Evolutionary conservation across 1,140 invertebrate genomes (phyloP).

Genomic region (Drosophila obscura): DNA sequence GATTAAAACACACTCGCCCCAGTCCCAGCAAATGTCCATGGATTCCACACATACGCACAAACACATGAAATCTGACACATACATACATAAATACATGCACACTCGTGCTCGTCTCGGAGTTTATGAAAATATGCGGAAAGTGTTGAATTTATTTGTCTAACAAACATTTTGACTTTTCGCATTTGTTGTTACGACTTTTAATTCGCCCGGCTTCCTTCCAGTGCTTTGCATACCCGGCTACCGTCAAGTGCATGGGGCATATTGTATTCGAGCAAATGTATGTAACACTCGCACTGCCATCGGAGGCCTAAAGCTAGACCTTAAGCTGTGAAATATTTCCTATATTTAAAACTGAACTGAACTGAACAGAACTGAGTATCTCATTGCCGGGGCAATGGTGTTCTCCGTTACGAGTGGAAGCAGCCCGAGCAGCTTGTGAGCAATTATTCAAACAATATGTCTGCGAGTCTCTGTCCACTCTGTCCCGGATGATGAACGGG

Average conservation of each 20-base stretch:
- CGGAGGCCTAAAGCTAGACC: too few relatives aligned
- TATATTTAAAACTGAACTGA: too few relatives aligned
- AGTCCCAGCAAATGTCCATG: neutral
- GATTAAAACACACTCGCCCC: constrained; percentile 47
- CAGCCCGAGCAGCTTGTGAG: constrained; percentile 42
- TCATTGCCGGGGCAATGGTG: too few relatives aligned
- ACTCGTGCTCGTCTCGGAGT: constrained; percentile 18
- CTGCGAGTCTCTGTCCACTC: constrained; percentile 17
- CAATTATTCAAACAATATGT: constrained; percentile 56
- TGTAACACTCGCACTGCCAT: too few relatives aligned
- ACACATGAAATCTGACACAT: neutral
- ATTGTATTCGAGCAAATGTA: too few relatives aligned
- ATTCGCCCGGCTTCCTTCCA: constrained; percentile 27
- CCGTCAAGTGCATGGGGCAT: too few relatives aligned
- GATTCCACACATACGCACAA: constrained; percentile 1
- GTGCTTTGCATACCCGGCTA: too few relatives aligned
- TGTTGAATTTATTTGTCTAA: constrained; percentile 57
- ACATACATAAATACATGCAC: constrained; percentile 10
- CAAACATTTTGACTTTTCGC: constrained; percentile 45
- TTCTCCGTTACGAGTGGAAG: constrained; percentile 12
- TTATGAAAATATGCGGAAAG: constrained; percentile 56
- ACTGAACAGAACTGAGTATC: too few relatives aligned
- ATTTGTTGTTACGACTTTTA: constrained; percentile 51
- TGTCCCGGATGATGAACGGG: constrained; percentile 18
- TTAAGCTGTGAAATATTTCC: too few relatives aligned